Evolutionary conservation across 2,888 invertebrate genomes (phyloP).

Genomic region (Hirtodrosophila cameraria): DNA sequence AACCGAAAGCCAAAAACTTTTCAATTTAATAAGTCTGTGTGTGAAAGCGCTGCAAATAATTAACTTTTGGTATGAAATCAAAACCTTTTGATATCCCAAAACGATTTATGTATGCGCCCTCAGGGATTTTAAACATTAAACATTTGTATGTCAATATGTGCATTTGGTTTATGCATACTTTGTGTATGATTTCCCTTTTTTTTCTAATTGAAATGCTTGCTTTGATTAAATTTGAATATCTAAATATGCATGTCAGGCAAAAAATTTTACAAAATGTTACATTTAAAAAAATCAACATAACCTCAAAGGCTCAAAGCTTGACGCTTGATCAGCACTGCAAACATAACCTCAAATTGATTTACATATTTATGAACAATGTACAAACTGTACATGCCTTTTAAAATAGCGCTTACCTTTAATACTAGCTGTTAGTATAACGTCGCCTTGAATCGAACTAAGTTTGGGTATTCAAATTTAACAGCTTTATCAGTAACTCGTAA

Average conservation of each 20-base stretch:
- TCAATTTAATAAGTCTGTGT: slow-evolving; percentile 27
- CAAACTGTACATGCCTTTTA: slow-evolving; percentile 25
- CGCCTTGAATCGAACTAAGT: slow-evolving; percentile 4
- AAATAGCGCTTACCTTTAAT: background rate
- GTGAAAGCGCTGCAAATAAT: slow-evolving; percentile 31
- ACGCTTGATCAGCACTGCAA: slow-evolving; percentile 11
- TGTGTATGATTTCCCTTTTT: background rate
- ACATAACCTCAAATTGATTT: background rate
- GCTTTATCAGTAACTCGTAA: slow-evolving; percentile 13
- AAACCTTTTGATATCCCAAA: slow-evolving; percentile 10
- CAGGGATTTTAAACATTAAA: slow-evolving; percentile 17
- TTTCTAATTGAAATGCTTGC: background rate
- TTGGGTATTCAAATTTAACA: background rate
- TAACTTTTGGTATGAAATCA: slow-evolving; percentile 32
- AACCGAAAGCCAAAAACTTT: slow-evolving; percentile 17
- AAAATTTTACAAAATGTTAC: background rate
- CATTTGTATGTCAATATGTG: slow-evolving; percentile 12
- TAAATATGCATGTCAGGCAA: slow-evolving; percentile 11
- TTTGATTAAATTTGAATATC: slow-evolving; percentile 40
- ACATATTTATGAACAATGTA: background rate
- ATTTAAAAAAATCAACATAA: background rate
- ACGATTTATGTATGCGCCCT: slow-evolving; percentile 11
- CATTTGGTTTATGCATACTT: slow-evolving; percentile 21
- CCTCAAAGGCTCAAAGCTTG: background rate
- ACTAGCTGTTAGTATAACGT: slow-evolving; percentile 1